phyloP scores from a whole-genome alignment of 2,888 invertebrate species.

The Agrochola macilenta region DNA sequence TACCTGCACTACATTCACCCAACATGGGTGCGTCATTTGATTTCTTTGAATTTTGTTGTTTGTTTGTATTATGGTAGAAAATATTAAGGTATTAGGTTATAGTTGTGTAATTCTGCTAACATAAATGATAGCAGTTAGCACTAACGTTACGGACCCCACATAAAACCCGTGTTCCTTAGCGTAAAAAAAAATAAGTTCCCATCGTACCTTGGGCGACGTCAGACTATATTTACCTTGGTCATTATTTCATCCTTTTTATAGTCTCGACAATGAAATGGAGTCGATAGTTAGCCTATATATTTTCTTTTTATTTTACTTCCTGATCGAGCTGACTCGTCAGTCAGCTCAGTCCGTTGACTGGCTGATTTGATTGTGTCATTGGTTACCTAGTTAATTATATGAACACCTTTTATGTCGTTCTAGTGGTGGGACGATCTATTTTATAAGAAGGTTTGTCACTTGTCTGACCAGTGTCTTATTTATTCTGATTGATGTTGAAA shows the following conservation, averaged over 20 bases:
- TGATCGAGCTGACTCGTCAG: background rate
- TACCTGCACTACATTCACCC: constrained; percentile 66
- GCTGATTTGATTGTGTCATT: background rate
- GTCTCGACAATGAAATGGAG: background rate
- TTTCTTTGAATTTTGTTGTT: background rate
- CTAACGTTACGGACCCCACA: background rate
- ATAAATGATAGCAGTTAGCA: background rate
- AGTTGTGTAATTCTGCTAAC: background rate
- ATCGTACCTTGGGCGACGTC: background rate
- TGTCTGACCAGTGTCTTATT: background rate
- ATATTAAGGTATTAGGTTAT: background rate
- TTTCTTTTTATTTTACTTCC: background rate
- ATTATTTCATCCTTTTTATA: background rate
- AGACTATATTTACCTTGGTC: background rate
- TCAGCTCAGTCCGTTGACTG: background rate
- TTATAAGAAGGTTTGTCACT: background rate
- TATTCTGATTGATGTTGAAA: background rate
- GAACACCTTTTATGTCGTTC: no score
- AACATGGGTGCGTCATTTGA: constrained; percentile 67
- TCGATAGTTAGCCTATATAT: background rate
- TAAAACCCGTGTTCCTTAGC: background rate
- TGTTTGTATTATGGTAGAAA: background rate
- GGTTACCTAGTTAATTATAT: background rate
- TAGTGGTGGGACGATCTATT: background rate
- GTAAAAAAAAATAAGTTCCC: background rate